Base-by-base conservation (phyloP, 1,140 invertebrate genomes). In the Trichogramma pretiosum region DNA sequence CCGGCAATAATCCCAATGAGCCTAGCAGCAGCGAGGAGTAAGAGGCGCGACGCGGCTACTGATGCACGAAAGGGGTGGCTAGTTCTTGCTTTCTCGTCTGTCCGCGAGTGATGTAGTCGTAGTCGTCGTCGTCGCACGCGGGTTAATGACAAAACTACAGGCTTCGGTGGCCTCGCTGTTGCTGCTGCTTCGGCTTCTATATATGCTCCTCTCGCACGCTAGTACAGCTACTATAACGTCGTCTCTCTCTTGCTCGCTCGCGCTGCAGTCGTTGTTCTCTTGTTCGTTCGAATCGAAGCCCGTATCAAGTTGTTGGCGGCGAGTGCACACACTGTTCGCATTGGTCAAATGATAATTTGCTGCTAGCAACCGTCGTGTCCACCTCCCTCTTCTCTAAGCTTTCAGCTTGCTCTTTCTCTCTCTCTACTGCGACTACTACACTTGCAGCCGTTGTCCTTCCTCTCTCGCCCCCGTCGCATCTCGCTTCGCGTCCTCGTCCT, bases 121-220 rank as follows among this genome's bases (percentile, higher is more conserved):
- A n/a, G n/a, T n/a, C n/a, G n/a, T n/a, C n/a, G n/a, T n/a, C n/a
- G n/a, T n/a, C n/a, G n/a, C n/a, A n/a, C n/a, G n/a, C n/a, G 63
- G 66, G 62, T 66, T 72, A 72, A 72, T 70, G 67, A 70, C 68
- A 70, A 72, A 72, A 72, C 68, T 72, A 72, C 66, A 72, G 68
- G 65, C 63, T 62, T 59, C 60, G 61, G 61, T 24, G 55, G 55
- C 52, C 54, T 56, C 60, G 49, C 44, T 36, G 46, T 44, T 49
- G 47, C 45, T 19, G 44, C 13, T 22, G 19, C n/a, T n/a, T n/a
- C n/a, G n/a, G n/a, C n/a, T n/a, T n/a, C n/a, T n/a, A n/a, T n/a
- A n/a, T n/a, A 28, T 23, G 4, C 14, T 9, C 32, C 30, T 28
- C 16, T 30, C 19, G 19, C 32, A n/a, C 16, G 22, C 46, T 41